Percentiles rank a stretch among this genome's conserved stretches.
Conservation (phyloP, 2,113 vertebrate genomes). For the Zosterops hypoxanthus region DNA sequence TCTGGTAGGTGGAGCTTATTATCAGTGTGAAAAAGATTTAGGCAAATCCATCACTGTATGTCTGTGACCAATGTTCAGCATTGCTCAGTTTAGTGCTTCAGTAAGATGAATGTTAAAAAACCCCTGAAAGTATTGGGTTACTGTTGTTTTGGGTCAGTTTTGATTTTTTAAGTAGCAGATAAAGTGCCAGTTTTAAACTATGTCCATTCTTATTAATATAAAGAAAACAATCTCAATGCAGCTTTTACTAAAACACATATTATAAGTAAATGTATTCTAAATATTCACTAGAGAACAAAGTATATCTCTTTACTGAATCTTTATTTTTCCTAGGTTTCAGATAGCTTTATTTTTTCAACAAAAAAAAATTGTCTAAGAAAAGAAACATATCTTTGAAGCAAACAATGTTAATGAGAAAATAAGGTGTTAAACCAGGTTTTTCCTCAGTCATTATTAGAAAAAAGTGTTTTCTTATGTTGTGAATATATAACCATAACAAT, state of each 20-base stretch:
- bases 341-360: neutral
- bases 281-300: neutral
- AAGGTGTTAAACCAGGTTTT: neutral
- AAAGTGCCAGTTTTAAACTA: neutral
- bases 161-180: neutral
- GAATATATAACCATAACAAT: neutral
- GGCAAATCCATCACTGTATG: neutral
- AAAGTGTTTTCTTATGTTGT: neutral
- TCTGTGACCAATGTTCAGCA: neutral
- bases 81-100: neutral
- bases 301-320: neutral
- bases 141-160: accelerated
- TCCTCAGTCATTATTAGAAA: neutral
- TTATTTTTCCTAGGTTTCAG: neutral
- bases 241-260: neutral
- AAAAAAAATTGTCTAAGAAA: neutral
- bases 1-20: neutral
- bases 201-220: neutral
- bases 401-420: neutral
- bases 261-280: neutral
- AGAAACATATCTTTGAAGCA: neutral
- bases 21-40: neutral
- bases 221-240: neutral
- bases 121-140: neutral
- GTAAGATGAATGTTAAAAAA: neutral